Evolutionary conservation across 2,888 invertebrate species (phyloP).

Genomic region (Campoplex nolae): DNA sequence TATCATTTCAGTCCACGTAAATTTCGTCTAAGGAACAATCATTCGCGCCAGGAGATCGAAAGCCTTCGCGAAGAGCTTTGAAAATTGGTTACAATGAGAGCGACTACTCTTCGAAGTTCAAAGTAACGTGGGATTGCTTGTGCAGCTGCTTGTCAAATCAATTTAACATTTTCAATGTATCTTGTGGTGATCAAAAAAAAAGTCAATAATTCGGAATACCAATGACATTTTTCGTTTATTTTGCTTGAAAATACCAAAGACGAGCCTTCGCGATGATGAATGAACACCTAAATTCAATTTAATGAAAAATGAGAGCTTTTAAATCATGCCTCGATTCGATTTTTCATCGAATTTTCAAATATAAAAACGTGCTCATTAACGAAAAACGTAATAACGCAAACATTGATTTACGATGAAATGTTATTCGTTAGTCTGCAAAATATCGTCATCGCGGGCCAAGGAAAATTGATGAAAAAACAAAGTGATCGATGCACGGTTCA

Average conservation of each 20-base stretch:
- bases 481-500: neutral
- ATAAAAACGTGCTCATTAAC: too few species aligned
- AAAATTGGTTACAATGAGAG: neutral
- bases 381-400: neutral
- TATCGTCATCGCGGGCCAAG: constrained; percentile 1
- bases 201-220: neutral
- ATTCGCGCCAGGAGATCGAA: constrained; percentile 4
- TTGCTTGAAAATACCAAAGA: neutral
- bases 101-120: neutral
- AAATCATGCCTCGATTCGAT: neutral
- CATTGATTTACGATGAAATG: neutral
- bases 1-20: neutral
- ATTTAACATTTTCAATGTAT: neutral
- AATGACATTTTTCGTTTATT: neutral
- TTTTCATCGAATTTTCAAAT: neutral
- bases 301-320: neutral
- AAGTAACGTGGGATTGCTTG: neutral
- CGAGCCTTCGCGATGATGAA: neutral
- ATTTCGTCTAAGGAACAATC: constrained; percentile 9
- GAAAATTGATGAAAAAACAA: neutral
- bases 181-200: too few species aligned
- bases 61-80: neutral
- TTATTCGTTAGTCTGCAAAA: constrained; percentile 2
- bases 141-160: neutral
- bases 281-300: neutral